Conservation (phyloP, 2,797 vertebrate species). For the Myotis findleyi region DNA sequence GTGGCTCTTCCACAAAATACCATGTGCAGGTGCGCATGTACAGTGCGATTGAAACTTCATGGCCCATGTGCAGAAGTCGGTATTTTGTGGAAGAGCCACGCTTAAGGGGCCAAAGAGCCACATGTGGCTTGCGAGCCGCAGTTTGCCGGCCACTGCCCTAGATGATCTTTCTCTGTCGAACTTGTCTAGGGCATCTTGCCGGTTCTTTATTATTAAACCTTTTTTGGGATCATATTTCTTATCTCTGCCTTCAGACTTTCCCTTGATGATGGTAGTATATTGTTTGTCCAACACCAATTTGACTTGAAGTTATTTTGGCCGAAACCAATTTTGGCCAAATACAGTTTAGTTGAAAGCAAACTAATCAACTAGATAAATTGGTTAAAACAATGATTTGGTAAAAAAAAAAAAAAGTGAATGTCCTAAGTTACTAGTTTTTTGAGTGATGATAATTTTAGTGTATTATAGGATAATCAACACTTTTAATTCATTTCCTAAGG, state of each 20-base stretch:
- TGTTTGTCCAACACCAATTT: constrained; percentile 30
- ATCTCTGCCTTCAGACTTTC: constrained; percentile 54
- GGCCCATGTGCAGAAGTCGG: too few relatives aligned
- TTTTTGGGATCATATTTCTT: constrained; percentile 36
- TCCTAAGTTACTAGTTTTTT: constrained; percentile 52
- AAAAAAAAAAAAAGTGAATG: constrained; percentile 27
- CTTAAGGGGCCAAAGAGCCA: too few relatives aligned
- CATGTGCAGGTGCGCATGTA: too few relatives aligned
- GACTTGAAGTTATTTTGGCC: constrained; percentile 51
- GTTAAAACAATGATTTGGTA: constrained; percentile 47
- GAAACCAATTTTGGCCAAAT: constrained; percentile 32
- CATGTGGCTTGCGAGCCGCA: too few relatives aligned
- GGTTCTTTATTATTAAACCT: constrained; percentile 49
- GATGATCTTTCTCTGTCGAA: constrained; percentile 41
- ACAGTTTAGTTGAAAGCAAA: constrained; percentile 44
- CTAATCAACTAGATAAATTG: constrained; percentile 15
- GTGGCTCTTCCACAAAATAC: too few relatives aligned
- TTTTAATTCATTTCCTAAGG: background rate
- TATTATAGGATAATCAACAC: background rate
- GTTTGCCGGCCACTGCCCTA: background rate
- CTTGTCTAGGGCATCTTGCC: constrained; percentile 6
- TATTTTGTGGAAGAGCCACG: too few relatives aligned
- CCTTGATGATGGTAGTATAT: background rate
- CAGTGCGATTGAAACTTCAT: too few relatives aligned
- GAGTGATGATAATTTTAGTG: background rate